These are phyloP conservation scores for Eupithecia dodoneata DNA, from an alignment of 2,888 invertebrate species.

Conservation along the genomic window DNA sequence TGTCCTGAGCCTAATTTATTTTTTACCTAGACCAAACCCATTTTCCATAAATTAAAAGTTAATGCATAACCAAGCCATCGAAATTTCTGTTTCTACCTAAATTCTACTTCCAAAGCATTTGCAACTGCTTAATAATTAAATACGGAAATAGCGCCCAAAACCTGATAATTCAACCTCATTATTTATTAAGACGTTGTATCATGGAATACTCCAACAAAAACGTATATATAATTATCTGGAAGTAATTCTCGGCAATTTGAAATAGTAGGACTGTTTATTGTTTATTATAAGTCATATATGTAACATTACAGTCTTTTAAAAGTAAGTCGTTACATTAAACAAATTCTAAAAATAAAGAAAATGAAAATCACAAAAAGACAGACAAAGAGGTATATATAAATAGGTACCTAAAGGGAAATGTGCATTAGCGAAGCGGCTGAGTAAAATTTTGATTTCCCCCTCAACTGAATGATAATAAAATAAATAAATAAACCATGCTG, in stretches of 20 bases:
- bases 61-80: neutral
- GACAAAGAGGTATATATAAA: too few relatives aligned
- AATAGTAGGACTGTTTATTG: too few relatives aligned
- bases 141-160: neutral
- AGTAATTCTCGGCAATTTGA: neutral
- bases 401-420: too few relatives aligned
- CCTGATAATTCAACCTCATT: neutral
- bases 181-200: neutral
- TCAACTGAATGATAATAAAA: too few relatives aligned
- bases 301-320: too few relatives aligned
- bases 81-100: neutral
- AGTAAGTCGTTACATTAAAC: too few relatives aligned
- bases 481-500: too few relatives aligned
- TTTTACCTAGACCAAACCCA: neutral
- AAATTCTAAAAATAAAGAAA: too few relatives aligned
- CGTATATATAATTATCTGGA: neutral
- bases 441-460: too few relatives aligned
- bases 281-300: too few relatives aligned
- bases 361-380: too few relatives aligned
- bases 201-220: neutral
- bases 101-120: neutral
- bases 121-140: slow-evolving; percentile 1
- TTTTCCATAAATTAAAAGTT: neutral
- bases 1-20: neutral
- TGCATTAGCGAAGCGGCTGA: too few relatives aligned